Evolutionary conservation across 2,888 invertebrate species (phyloP).

Genomic region (Alloscopus bannaensis): DNA sequence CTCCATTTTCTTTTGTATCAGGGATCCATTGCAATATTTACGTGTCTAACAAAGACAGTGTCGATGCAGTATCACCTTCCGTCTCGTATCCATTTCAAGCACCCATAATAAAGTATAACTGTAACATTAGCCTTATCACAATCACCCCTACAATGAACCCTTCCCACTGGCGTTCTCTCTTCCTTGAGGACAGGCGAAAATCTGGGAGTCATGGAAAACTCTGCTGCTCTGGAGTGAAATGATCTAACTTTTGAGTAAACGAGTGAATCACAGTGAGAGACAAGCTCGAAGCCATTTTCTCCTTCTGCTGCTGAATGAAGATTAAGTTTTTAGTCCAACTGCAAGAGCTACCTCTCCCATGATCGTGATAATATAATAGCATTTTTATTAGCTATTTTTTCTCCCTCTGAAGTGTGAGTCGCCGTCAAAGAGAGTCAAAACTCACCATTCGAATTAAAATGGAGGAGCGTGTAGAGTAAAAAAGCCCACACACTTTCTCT

Average conservation of each 20-base stretch:
- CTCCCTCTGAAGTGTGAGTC: slow-evolving; percentile 11
- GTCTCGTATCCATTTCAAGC: slow-evolving; percentile 16
- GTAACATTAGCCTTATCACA: slow-evolving; percentile 9
- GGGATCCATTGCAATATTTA: too few relatives aligned
- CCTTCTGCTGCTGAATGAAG: slow-evolving; percentile 1
- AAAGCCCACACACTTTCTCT: too few relatives aligned
- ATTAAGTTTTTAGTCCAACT: slow-evolving; percentile 16
- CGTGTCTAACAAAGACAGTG: too few relatives aligned
- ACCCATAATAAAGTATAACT: slow-evolving; percentile 11
- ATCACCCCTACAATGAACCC: slow-evolving; percentile 1
- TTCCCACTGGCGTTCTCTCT: too few relatives aligned
- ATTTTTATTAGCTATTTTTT: slow-evolving; percentile 47
- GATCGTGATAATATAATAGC: slow-evolving; percentile 45
- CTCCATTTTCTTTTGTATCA: too few relatives aligned
- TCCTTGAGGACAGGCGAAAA: too few relatives aligned
- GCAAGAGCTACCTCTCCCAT: slow-evolving; percentile 12
- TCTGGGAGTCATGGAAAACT: too few relatives aligned
- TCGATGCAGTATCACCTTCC: too few relatives aligned
- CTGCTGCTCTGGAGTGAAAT: background rate
- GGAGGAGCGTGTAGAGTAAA: background rate
- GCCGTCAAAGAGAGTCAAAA: slow-evolving; percentile 9
- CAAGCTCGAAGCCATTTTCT: too few relatives aligned
- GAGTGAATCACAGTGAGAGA: too few relatives aligned
- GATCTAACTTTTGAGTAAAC: too few relatives aligned
- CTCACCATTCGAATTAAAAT: too few relatives aligned